Evolutionary conservation across 2,797 vertebrate species (phyloP).

Genomic region (Acanthopagrus latus): DNA sequence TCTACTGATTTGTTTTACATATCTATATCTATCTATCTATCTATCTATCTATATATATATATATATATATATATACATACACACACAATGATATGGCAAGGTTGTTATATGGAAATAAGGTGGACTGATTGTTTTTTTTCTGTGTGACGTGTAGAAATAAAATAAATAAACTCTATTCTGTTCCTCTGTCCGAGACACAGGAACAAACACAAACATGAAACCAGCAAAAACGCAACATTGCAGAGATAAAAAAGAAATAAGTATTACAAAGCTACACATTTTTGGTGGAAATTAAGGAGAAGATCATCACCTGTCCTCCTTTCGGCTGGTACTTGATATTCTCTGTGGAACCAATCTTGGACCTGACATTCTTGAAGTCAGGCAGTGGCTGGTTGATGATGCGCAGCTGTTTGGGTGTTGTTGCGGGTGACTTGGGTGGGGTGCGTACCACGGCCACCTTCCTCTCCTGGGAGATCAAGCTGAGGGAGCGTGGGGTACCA

Average conservation of each 20-base stretch:
- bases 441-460: conserved; percentile 96
- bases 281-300: neutral
- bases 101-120: neutral
- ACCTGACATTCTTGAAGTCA: conserved; percentile 96
- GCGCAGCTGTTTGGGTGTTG: conserved; percentile 96
- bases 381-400: conserved; percentile 96
- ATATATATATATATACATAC: no score
- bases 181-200: neutral
- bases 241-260: conserved; percentile 15
- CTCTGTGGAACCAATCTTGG: conserved; percentile 97
- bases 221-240: conserved; percentile 5
- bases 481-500: conserved; percentile 94
- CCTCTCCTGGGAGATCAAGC: conserved; percentile 94
- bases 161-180: conserved; percentile 2
- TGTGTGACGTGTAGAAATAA: neutral
- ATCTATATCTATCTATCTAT: no score
- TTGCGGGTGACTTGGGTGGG: conserved; percentile 97
- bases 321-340: conserved; percentile 99
- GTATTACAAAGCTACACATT: conserved; percentile 6
- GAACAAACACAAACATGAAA: conserved; percentile 16
- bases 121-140: neutral
- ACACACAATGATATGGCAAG: neutral
- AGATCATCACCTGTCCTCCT: conserved; percentile 93
- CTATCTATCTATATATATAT: no score
- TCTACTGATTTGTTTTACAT: neutral